Base-by-base conservation (phyloP, 1,140 invertebrate species). In the Atopsyche davidsoni region DNA sequence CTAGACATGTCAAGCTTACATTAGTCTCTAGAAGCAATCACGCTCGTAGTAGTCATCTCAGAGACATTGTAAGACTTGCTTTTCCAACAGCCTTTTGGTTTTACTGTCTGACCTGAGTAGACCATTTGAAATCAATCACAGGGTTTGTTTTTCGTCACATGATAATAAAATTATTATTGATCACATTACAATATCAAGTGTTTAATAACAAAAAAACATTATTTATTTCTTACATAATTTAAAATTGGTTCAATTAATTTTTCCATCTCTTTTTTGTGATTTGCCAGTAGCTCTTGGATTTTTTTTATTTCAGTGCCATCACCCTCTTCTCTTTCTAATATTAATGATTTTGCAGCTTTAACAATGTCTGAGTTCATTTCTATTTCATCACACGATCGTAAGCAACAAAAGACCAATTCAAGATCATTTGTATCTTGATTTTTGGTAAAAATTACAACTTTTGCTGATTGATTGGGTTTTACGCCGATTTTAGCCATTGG, bases 401-500 rank as follows among this genome's bases (percentile, higher is more conserved):
- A 67, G 47, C 68, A 73, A 56, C 70, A 72, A 46, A 64, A 62
- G 10, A 64, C 64, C 16, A 34, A 38, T 54, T 72, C 67, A n/a
- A 69, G 59, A 51, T 68, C 66, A 47, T 72, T 63, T 25, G 66
- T 62, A 59, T 73, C 68, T 25, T 70, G 62, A 42, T 70, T 66
- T 2, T 62, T 64, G 21, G 57, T 69, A 16, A 64, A 66, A 46
- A 69, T 71, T 43, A 65, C 77, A 64, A 60, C 68, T 54, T 56
- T 64, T 35, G 68, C 69, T 9, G 63, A 68, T 57, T 82, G 76
- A 58, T 84, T 81, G 0, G 80, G 80, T 56, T 79, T 76, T 10
- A 86, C 75, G 10, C 65, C 68, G 22, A 86, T 76, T 54, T 76
- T 73, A 14, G 77, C 76, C 49, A 76, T 69, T 1, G 75, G 73